These are phyloP conservation scores for Cygnus buccinator DNA, from an alignment of 2,113 vertebrate species.

Conservation along the genomic window DNA sequence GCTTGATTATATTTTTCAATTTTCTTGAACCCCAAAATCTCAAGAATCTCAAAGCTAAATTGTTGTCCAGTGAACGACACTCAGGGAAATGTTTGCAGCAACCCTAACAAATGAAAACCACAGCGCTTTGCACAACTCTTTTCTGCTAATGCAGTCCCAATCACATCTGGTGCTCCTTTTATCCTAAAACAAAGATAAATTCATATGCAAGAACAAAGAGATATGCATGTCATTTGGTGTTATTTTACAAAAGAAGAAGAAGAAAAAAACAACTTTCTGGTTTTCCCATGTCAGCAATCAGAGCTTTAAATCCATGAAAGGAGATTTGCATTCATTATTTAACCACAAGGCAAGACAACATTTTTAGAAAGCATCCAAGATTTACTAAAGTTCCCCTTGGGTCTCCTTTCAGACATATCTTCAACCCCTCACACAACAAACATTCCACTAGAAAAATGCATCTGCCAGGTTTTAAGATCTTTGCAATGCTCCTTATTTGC, in stretches of 20 bases:
- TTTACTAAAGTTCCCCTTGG: conserved; percentile 58
- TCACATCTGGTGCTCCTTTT: conserved; percentile 63
- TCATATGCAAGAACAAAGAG: conserved; percentile 64
- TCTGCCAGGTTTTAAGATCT: conserved; percentile 46
- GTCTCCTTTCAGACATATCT: conserved; percentile 47
- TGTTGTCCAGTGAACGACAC: not conserved
- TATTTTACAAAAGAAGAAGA: conserved; percentile 54
- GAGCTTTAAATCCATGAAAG: conserved; percentile 69
- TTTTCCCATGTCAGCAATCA: conserved; percentile 70
- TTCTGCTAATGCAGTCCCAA: conserved; percentile 23
- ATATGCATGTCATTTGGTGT: conserved; percentile 64
- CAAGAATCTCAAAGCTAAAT: not conserved
- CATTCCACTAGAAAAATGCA: conserved; percentile 41
- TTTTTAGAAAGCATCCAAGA: conserved; percentile 61
- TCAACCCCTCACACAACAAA: conserved; percentile 45
- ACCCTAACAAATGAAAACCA: conserved; percentile 45
- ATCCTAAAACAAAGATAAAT: conserved; percentile 67
- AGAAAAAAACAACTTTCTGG: not conserved
- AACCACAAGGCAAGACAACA: conserved; percentile 63
- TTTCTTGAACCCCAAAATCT: not conserved
- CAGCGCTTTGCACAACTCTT: conserved; percentile 31
- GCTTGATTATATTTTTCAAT: not conserved
- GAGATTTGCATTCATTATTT: conserved; percentile 75
- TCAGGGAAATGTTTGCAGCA: conserved; percentile 25
- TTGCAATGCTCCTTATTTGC: conserved; percentile 49